Base-by-base conservation (phyloP, 2,888 invertebrate genomes). In the Drosophila stalkeri region DNA sequence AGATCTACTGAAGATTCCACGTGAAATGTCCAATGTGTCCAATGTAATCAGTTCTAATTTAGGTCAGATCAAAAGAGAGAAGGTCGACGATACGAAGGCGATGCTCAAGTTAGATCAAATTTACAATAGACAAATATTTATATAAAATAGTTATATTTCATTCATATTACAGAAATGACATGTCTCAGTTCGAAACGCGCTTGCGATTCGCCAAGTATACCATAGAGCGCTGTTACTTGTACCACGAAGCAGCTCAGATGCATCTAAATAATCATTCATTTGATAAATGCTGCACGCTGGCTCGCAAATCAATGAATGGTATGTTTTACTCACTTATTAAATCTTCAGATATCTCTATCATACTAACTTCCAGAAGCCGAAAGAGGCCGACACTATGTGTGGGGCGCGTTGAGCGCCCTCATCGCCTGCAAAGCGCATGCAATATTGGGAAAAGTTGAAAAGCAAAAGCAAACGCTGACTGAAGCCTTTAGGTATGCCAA, bases 191-290 rank as follows among this genome's bases (percentile, higher is more conserved):
- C 44, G 91, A 92, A 57, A 81, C 81, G 46, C 90, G 92, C 2
- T 79, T 92, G 80, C 60, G 77, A 12, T 91, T 90, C 44, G 82
- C 91, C 3, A 88, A 89, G 51, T 80, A 86, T 69, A 68, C 89
- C 0, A 89, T 92, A 7, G 92, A 92, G 60, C 91, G 86, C 35
- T 82, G 86, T 39, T 92, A 92, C 65, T 59, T 92, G 6, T 64
- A 83, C 27, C 91, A 92, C 65, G 91, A 91, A 61, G 81, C 90
- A 3, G 91, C 92, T 3, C 75, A 83, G 31, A 76, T 81, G 9
- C 89, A 92, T 65, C 72, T 92, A 18, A 62, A 77, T 1, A 80
- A 87, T 31, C 81, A 86, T 51, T 85, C 85, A 14, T 92, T 91
- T 27, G 91, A 91, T 35, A 81, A 79, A 31, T 91, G 89, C 62